These are phyloP conservation scores for Meles meles DNA, from an alignment of 2,113 vertebrate genomes.

Conservation along the genomic window DNA sequence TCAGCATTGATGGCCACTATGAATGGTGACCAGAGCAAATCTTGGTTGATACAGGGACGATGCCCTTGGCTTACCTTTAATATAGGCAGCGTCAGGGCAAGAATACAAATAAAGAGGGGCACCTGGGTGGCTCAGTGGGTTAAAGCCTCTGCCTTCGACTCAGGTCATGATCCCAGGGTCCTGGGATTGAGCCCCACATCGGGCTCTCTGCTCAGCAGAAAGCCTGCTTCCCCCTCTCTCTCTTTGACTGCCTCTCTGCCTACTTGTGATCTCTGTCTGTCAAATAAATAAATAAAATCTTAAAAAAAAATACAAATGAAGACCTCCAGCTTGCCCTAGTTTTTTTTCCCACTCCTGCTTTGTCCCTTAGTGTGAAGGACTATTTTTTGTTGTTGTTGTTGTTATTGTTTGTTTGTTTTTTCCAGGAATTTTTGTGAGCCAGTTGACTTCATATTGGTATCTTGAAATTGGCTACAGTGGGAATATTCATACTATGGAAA, in stretches of 20 bases:
- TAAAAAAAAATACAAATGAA: not conserved
- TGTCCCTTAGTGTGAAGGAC: not conserved
- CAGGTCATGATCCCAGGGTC: no score
- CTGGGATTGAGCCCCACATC: no score
- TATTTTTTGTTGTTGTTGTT: not conserved
- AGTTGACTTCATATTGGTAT: not conserved
- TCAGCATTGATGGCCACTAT: not conserved
- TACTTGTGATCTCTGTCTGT: no score
- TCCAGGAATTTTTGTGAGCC: not conserved
- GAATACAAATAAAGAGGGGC: not conserved
- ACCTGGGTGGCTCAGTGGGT: no score
- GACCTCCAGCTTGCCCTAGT: not conserved
- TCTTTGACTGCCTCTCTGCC: no score
- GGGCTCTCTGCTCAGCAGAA: no score
- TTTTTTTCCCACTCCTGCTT: not conserved
- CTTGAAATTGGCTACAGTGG: not conserved
- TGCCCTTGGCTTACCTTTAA: not conserved
- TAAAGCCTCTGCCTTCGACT: no score
- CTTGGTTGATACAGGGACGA: no score
- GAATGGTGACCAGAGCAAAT: not conserved
- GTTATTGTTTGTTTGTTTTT: not conserved
- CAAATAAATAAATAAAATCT: no score
- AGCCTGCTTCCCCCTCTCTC: no score
- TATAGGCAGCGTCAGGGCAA: not conserved
- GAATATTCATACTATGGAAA: not conserved